Evolutionary conservation across 2,113 vertebrate species (phyloP).

Genomic region (Callocephalon fimbriatum): DNA sequence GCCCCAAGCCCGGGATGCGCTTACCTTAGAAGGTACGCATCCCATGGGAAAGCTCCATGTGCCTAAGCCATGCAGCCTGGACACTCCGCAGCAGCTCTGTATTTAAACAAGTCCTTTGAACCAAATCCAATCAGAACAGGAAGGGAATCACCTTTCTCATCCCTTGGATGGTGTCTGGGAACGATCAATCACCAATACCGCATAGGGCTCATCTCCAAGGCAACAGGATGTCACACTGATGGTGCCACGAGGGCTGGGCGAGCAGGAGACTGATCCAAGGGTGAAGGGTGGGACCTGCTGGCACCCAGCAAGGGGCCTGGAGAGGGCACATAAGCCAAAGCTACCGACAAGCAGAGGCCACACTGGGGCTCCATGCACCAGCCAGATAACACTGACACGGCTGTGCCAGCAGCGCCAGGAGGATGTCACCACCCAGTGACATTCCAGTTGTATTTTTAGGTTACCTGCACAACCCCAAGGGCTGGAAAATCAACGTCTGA

Average conservation of each 20-base stretch:
- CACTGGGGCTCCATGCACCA: background rate
- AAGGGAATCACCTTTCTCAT: background rate
- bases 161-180: fast-evolving
- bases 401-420: background rate
- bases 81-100: background rate
- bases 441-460: conserved; percentile 11
- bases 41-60: background rate
- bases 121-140: background rate
- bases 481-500: background rate
- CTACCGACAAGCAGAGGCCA: background rate
- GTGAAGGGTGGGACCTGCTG: background rate
- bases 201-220: fast-evolving
- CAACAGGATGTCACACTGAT: background rate
- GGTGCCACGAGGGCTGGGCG: fast-evolving
- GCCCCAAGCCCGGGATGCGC: fast-evolving
- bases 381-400: background rate
- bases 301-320: background rate
- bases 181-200: fast-evolving
- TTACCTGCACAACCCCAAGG: conserved; percentile 18
- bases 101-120: conserved; percentile 16
- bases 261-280: background rate
- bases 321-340: background rate
- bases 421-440: conserved; percentile 16
- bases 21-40: fast-evolving
- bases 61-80: background rate